Evolutionary conservation across 2,888 invertebrate genomes (phyloP).

Genomic region (Drosophila aldrichi): DNA sequence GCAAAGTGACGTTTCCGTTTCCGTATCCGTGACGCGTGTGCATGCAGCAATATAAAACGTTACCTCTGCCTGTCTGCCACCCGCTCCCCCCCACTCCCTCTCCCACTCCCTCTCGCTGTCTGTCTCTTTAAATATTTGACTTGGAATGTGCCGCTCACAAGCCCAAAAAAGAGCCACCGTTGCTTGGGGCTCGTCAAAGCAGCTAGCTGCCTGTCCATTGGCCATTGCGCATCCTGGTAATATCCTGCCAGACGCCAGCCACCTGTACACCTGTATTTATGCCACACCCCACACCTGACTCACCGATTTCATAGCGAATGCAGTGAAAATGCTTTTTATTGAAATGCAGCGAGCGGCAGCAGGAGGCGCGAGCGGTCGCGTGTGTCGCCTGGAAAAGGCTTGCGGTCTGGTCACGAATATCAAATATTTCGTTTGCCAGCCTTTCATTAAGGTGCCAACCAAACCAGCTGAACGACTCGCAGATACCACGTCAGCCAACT

Average conservation of each 20-base stretch:
- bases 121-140: constrained; percentile 51
- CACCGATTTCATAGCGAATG: neutral
- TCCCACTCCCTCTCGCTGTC: neutral
- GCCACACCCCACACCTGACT: neutral
- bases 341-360: constrained; percentile 12
- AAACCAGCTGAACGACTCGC: neutral
- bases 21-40: constrained; percentile 62
- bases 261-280: constrained; percentile 40
- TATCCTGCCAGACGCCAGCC: constrained; percentile 29
- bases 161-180: constrained; percentile 31
- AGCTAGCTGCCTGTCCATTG: constrained; percentile 22
- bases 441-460: neutral
- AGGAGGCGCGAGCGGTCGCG: neutral
- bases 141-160: constrained; percentile 37
- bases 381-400: constrained; percentile 1
- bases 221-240: constrained; percentile 28
- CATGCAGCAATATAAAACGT: constrained; percentile 13
- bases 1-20: constrained; percentile 77
- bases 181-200: constrained; percentile 13
- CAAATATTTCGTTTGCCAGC: constrained; percentile 5
- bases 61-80: neutral
- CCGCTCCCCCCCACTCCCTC: neutral
- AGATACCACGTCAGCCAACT: constrained; percentile 2
- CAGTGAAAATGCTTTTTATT: constrained; percentile 46
- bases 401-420: constrained; percentile 21